Conservation (phyloP, 2,113 vertebrate genomes). For the Emberiza fucata region DNA sequence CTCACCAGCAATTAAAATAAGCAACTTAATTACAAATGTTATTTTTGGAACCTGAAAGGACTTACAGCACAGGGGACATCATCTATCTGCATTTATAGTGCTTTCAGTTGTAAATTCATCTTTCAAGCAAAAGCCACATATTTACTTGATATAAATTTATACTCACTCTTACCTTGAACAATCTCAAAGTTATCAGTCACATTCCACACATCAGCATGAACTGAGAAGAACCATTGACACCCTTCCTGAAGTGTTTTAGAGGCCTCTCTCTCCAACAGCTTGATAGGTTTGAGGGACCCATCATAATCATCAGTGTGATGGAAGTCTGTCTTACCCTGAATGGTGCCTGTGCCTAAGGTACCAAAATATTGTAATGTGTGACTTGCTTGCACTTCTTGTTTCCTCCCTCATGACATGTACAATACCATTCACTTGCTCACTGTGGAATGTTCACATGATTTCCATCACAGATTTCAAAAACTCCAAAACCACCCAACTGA, state of each 20-base stretch:
- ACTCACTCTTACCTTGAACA: background rate
- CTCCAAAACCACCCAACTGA: background rate
- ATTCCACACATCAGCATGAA: background rate
- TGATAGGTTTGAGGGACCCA: background rate
- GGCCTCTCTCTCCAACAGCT: background rate
- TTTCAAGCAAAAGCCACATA: background rate
- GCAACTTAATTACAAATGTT: background rate
- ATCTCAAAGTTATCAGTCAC: background rate
- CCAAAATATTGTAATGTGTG: background rate
- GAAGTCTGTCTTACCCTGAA: background rate
- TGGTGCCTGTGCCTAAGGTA: background rate
- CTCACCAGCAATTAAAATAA: conserved; percentile 13
- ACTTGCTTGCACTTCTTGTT: background rate
- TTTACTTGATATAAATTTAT: background rate
- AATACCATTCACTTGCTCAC: background rate
- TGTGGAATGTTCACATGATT: background rate
- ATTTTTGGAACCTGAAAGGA: conserved; percentile 10
- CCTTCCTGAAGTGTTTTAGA: background rate
- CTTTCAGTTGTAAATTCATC: background rate
- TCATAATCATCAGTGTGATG: background rate
- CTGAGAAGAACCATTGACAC: background rate
- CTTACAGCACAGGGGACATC: background rate
- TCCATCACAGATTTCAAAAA: background rate
- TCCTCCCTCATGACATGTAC: background rate
- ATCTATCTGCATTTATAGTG: background rate